Evolutionary conservation across 1,140 invertebrate genomes (phyloP).

Genomic region (Pachypeltis micranthus): DNA sequence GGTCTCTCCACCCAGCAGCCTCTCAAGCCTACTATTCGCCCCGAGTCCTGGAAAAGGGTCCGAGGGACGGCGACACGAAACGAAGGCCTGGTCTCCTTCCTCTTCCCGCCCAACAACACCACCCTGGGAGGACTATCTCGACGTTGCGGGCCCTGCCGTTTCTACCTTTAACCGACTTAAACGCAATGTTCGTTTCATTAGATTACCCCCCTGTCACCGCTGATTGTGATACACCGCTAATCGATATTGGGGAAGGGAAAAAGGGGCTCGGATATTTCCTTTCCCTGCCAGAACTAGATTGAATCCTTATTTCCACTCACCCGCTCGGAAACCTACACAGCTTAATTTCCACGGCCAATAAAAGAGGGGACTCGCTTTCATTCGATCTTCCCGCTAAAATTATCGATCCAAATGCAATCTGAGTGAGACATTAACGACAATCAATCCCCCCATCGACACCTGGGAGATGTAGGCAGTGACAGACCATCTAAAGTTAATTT

Average conservation of each 20-base stretch:
- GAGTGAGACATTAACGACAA: no score
- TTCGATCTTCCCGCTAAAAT: no score
- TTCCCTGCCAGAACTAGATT: not conserved
- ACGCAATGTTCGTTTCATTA: constrained; percentile 6
- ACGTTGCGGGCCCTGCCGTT: not conserved
- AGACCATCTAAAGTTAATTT: no score
- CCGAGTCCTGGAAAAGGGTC: no score
- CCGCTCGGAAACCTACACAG: not conserved
- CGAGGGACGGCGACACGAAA: not conserved
- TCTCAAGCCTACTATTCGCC: no score
- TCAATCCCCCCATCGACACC: no score
- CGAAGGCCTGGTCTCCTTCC: not conserved
- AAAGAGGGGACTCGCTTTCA: not conserved
- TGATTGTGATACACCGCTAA: constrained; percentile 5
- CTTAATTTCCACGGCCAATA: constrained; percentile 7
- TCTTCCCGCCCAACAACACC: not conserved
- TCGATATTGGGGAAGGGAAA: not conserved
- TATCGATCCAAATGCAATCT: no score
- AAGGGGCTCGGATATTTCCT: constrained; percentile 2
- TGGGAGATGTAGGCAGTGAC: no score
- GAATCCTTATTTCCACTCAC: constrained; percentile 4
- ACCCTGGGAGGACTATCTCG: no score
- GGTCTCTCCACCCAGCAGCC: no score
- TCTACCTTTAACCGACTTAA: not conserved
- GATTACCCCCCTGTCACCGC: constrained; percentile 3